These are phyloP conservation scores for Todiramphus chloris DNA, from an alignment of 2,113 vertebrate genomes.

Conservation along the genomic window DNA sequence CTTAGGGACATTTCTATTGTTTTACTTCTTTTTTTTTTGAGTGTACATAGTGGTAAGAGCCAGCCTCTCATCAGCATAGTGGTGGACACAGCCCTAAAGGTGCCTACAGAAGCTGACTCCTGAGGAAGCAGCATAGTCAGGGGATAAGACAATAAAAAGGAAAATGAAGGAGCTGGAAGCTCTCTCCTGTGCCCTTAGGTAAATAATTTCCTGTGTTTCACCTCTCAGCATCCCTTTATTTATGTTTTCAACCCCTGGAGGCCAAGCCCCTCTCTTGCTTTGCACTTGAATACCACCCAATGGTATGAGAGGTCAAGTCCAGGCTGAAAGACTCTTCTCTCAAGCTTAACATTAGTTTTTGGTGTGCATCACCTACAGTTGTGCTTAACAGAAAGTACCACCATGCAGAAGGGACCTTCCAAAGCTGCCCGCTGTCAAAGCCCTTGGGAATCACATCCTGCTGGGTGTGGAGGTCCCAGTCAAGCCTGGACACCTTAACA, in stretches of 20 bases:
- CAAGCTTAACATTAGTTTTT: neutral
- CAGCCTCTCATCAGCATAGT: neutral
- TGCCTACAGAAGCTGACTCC: neutral
- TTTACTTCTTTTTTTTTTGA: neutral
- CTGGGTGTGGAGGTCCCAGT: neutral
- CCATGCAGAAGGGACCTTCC: neutral
- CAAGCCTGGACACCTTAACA: neutral
- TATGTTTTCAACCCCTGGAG: neutral
- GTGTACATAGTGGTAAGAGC: accelerated
- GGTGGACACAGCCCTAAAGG: neutral
- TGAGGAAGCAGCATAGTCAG: neutral
- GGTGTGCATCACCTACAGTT: neutral
- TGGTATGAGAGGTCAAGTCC: neutral
- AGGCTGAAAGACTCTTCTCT: neutral
- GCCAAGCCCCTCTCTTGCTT: neutral
- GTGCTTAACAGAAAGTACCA: neutral
- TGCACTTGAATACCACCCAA: neutral
- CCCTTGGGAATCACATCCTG: neutral
- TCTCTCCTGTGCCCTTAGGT: neutral
- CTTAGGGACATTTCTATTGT: neutral
- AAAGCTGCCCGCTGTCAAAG: neutral
- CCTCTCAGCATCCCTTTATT: neutral
- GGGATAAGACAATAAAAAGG: neutral
- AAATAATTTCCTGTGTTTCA: neutral
- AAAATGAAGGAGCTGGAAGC: neutral